Percentiles rank a stretch among this genome's conserved stretches.
phyloP scores from a whole-genome alignment of 2,113 vertebrate genomes.

The Phoenicopterus ruber region DNA sequence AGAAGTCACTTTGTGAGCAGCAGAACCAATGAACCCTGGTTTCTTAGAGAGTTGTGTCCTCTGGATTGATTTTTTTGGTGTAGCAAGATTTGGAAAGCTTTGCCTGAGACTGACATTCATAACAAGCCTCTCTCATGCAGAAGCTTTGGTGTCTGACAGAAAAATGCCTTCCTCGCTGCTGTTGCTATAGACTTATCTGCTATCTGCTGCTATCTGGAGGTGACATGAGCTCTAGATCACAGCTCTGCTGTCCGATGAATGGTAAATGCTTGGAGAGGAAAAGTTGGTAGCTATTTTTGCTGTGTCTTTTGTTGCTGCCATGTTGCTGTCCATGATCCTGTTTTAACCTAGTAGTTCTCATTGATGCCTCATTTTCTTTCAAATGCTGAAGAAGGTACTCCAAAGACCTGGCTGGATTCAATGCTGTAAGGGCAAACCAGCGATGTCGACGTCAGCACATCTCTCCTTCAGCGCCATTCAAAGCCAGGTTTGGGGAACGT shows the following conservation, averaged over 20 bases:
- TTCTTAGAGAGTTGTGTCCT: background rate
- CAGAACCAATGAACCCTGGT: rapidly evolving
- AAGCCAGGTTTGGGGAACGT: background rate
- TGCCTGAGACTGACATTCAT: background rate
- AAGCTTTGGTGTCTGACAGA: background rate
- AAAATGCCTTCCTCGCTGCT: background rate
- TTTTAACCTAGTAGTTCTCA: background rate
- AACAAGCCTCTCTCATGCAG: background rate
- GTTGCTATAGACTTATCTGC: background rate
- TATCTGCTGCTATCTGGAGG: background rate
- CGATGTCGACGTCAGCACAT: rapidly evolving
- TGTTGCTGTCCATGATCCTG: background rate
- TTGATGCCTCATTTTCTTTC: background rate
- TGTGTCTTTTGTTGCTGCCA: background rate
- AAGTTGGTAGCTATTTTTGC: background rate
- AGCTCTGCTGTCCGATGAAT: background rate
- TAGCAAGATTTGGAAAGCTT: background rate
- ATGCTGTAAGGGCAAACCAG: background rate
- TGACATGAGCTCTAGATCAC: background rate
- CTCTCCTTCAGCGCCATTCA: background rate
- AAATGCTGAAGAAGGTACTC: background rate
- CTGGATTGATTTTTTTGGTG: background rate
- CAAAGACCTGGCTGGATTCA: background rate
- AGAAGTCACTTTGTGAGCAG: background rate
- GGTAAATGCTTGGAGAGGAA: background rate